Percentiles rank a stretch among this genome's conserved stretches.
Conservation (phyloP, 2,888 invertebrate genomes). For the Anarsia innoxiella region DNA sequence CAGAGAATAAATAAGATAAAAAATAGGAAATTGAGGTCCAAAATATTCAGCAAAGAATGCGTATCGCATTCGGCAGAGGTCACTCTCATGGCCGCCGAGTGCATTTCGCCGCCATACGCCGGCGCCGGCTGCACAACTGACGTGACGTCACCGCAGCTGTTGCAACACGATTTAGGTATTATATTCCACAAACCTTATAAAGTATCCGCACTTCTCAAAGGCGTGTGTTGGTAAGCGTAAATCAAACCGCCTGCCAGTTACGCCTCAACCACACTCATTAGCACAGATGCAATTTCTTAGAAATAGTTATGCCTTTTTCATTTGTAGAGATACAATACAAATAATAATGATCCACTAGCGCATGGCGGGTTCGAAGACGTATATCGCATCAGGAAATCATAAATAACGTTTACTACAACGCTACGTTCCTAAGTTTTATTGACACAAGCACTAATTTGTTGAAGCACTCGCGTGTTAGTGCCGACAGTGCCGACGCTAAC, state of each 20-base stretch:
- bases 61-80: no score
- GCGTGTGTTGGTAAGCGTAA: neutral
- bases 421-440: no score
- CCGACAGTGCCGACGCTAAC: constrained; percentile 13
- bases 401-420: no score
- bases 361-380: no score
- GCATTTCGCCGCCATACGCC: constrained; percentile 12
- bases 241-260: constrained; percentile 5
- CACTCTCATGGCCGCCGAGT: constrained; percentile 17
- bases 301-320: no score
- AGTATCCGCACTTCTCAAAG: neutral
- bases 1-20: no score
- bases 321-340: no score
- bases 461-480: constrained; percentile 17
- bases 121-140: constrained; percentile 5
- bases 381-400: no score
- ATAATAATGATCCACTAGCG: no score
- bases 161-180: constrained; percentile 1
- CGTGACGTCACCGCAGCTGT: constrained; percentile 14
- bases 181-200: constrained; percentile 2
- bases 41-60: no score
- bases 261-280: neutral
- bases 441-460: constrained; percentile 6
- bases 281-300: no score
- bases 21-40: no score